A percentile compares a stretch with the other conserved stretches of the same genome.
Evolutionary conservation across 2,888 invertebrate genomes (phyloP).

Genomic region (Urechis unicinctus): DNA sequence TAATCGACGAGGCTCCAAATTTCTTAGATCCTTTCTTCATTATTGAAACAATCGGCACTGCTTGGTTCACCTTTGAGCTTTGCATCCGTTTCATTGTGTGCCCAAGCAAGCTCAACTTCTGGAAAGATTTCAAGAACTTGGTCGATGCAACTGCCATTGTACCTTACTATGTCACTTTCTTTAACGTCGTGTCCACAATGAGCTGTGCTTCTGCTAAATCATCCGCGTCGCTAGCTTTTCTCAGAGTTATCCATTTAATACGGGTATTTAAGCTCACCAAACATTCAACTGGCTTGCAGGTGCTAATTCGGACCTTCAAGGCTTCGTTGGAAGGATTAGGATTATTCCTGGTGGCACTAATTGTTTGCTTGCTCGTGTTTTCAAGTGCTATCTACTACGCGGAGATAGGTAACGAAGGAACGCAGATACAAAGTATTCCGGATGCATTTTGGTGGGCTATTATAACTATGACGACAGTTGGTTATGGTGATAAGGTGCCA

Average conservation of each 20-base stretch:
- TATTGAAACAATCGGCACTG: conserved; percentile 52
- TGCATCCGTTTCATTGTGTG: conserved; percentile 51
- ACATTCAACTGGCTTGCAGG: conserved; percentile 54
- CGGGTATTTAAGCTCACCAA: conserved; percentile 54
- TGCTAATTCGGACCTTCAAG: conserved; percentile 53
- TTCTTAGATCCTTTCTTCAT: conserved; percentile 51
- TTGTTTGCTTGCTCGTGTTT: conserved; percentile 52
- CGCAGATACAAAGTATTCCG: conserved; percentile 48
- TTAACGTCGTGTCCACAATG: conserved; percentile 40
- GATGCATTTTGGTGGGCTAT: conserved; percentile 52
- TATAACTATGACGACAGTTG: conserved; percentile 50
- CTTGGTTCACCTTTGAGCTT: conserved; percentile 54
- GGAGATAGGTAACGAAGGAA: conserved; percentile 46
- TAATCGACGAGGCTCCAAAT: conserved; percentile 32
- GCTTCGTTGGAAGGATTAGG: conserved; percentile 53
- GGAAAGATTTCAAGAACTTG: conserved; percentile 53
- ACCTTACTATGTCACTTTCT: conserved; percentile 54
- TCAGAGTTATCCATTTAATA: conserved; percentile 52
- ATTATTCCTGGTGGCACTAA: conserved; percentile 53
- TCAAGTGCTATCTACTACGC: conserved; percentile 54
- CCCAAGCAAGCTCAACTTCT: conserved; percentile 51
- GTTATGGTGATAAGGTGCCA: conserved; percentile 49
- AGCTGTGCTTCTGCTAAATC: conserved; percentile 46
- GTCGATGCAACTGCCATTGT: conserved; percentile 54
- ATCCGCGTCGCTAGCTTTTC: conserved; percentile 52